Percentiles rank a stretch among this genome's conserved stretches.
phyloP scores from a whole-genome alignment of 2,888 invertebrate genomes.

The Mesorhabditis belari region DNA sequence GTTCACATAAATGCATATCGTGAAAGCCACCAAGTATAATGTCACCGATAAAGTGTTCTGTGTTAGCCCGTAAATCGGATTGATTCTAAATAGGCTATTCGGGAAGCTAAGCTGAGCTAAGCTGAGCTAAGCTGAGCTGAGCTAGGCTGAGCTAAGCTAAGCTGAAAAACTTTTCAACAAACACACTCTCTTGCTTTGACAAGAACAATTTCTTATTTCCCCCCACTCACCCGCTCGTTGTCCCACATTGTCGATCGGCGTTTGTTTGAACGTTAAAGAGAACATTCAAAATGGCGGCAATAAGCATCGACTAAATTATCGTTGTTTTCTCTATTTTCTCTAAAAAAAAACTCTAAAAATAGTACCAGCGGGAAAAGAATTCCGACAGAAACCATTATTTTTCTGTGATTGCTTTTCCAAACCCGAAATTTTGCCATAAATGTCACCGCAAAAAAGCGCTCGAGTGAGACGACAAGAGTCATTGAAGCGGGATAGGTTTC shows the following conservation, averaged over 20 bases:
- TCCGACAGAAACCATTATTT: background rate
- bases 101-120: background rate
- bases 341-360: background rate
- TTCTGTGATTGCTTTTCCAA: background rate
- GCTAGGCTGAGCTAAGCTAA: too few species aligned
- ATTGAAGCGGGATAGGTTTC: background rate
- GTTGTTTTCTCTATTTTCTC: too few species aligned
- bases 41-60: background rate
- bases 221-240: background rate
- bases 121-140: too few species aligned
- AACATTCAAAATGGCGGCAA: background rate
- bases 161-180: too few species aligned
- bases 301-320: background rate
- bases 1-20: background rate
- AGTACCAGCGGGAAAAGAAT: background rate
- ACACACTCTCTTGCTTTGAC: too few species aligned
- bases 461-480: background rate
- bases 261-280: background rate
- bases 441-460: background rate
- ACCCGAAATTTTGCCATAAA: background rate
- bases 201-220: too few species aligned
- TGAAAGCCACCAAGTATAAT: background rate
- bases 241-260: background rate
- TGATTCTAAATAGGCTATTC: background rate
- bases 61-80: background rate